Conservation (phyloP, 2,797 vertebrate species). For the Channallabes apus region DNA sequence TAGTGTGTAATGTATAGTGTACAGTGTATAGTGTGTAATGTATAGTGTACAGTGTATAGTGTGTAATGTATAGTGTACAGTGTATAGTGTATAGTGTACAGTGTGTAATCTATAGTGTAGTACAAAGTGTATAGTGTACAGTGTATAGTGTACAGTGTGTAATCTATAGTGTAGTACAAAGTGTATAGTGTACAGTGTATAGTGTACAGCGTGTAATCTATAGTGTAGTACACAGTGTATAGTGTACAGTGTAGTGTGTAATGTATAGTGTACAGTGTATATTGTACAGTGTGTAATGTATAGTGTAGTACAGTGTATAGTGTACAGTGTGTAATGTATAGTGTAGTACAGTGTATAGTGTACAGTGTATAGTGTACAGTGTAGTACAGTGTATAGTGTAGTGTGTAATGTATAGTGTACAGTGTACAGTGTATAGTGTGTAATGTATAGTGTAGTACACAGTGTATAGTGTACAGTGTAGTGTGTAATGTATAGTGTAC, state of each 20-base stretch:
- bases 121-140: no score
- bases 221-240: not conserved
- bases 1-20: not conserved
- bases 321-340: not conserved
- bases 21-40: not conserved
- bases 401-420: not conserved
- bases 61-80: not conserved
- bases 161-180: no score
- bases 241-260: not conserved
- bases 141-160: no score
- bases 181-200: no score
- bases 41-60: not conserved
- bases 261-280: not conserved
- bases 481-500: not conserved
- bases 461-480: no score
- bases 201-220: no score
- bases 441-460: no score
- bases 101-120: no score
- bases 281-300: not conserved
- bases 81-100: not conserved
- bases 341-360: no score
- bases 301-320: not conserved
- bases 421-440: not conserved
- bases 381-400: no score
- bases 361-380: not conserved